These are phyloP conservation scores for Tichodroma muraria DNA, from an alignment of 2,113 vertebrate species.

Conservation along the genomic window DNA sequence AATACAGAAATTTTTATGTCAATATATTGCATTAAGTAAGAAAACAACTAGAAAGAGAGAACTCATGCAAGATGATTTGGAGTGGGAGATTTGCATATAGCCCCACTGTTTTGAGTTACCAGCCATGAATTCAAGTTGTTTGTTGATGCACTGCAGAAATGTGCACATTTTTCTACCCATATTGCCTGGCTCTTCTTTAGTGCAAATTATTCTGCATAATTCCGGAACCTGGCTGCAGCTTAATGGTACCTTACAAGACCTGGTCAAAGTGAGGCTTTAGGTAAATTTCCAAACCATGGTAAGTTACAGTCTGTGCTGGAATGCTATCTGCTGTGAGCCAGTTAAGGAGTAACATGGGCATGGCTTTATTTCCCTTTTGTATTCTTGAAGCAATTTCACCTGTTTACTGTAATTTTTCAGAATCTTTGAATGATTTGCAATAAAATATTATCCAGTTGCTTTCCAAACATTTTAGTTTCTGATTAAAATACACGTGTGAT, in stretches of 20 bases:
- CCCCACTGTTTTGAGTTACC: background rate
- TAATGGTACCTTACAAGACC: background rate
- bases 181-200: background rate
- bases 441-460: conserved; percentile 44
- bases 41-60: background rate
- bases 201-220: background rate
- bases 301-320: background rate
- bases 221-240: background rate
- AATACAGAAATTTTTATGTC: background rate
- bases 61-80: background rate
- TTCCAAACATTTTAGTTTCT: conserved; percentile 37
- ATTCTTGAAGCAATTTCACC: conserved; percentile 20
- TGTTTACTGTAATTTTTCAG: conserved; percentile 46
- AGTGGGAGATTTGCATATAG: background rate
- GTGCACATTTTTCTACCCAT: background rate
- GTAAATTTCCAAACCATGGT: background rate
- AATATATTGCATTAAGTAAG: background rate
- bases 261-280: background rate
- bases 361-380: background rate
- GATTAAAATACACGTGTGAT: background rate
- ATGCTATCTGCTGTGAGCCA: background rate
- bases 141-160: background rate
- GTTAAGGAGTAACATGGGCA: background rate
- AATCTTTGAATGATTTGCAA: conserved; percentile 12
- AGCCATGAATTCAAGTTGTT: background rate